Evolutionary conservation across 1,140 invertebrate genomes (phyloP), one percentile per base, ranked within the genome.

Genomic region (Triops cancriformis): DNA sequence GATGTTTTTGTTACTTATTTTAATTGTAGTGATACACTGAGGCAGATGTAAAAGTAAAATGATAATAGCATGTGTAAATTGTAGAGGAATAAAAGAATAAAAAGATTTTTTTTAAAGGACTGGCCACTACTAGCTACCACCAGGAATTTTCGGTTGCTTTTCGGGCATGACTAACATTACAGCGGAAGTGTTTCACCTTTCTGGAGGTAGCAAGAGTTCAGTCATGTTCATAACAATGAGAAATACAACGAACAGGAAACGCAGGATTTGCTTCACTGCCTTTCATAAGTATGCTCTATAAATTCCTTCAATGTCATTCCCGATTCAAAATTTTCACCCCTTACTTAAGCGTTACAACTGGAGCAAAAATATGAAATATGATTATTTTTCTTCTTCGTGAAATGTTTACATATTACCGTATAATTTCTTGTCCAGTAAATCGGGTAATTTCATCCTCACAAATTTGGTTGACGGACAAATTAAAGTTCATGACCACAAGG

Each of bases 361-460:
- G n/a, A n/a, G n/a, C n/a, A n/a, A n/a, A n/a, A n/a, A n/a, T n/a
- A n/a, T n/a, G n/a, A n/a, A n/a, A n/a, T n/a, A n/a, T n/a, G n/a
- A n/a, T n/a, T n/a, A n/a, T n/a, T n/a, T n/a, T n/a, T n/a, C n/a
- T n/a, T n/a, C n/a, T 23, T 27, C 14, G 31, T n/a, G 12, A 4
- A 72, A 72, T 26, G 18, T 73, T 73, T 73, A 10, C n/a, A 14
- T 31, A 37, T 31, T 77, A 77, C 76, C 76, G 72, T 18, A 64
- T 27, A 28, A 77, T 72, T 31, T 77, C 76, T 77, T 77, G 45
- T 26, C 76, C 76, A 3, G n/a, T 26, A 26, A 77, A 77, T 72
- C 64, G 43, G 1, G 76, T 77, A n/a, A 77, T 73, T 27, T 28
- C 12, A 73, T 77, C 28, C 9, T 12, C 51, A 37, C 72, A 77